Percentiles rank a stretch among this genome's conserved stretches.
These are phyloP conservation scores for Drosophila pseudoananassae DNA, from an alignment of 1,140 invertebrate genomes.

Conservation along the genomic window DNA sequence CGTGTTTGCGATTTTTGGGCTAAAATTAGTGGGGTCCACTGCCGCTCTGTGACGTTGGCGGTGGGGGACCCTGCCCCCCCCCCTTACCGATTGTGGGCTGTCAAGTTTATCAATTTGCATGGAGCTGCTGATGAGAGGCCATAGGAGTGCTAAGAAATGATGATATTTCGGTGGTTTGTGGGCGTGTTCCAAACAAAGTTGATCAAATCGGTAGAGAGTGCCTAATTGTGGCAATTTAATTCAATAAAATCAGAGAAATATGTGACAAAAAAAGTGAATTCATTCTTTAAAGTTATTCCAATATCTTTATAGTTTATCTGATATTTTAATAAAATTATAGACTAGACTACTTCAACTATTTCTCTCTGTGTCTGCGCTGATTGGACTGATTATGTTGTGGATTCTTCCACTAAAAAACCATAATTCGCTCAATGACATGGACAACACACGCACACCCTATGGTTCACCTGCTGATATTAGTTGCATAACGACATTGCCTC, in stretches of 20 bases:
- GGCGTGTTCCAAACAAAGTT: constrained; percentile 28
- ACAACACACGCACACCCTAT: background rate
- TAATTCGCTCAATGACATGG: constrained; percentile 1
- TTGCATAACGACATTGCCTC: constrained; percentile 29
- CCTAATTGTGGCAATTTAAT: constrained; percentile 14
- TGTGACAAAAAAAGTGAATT: background rate
- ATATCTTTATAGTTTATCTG: no score
- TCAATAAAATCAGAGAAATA: constrained; percentile 11
- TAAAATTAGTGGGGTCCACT: constrained; percentile 46
- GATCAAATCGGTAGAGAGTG: background rate
- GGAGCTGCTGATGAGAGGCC: constrained; percentile 34
- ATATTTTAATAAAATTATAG: no score
- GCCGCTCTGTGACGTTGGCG: constrained; percentile 10
- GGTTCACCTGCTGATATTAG: constrained; percentile 18
- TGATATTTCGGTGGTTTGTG: constrained; percentile 14
- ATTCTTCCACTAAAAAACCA: background rate
- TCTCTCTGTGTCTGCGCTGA: background rate
- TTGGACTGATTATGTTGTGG: constrained; percentile 9
- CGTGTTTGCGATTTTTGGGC: constrained; percentile 30
- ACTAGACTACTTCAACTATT: background rate
- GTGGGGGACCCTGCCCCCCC: background rate
- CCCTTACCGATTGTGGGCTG: background rate
- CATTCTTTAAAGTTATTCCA: no score
- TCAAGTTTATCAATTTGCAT: constrained; percentile 36
- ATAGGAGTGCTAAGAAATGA: constrained; percentile 36